phyloP scores from a whole-genome alignment of 2,888 invertebrate species.

The Xiphydria camelus region DNA sequence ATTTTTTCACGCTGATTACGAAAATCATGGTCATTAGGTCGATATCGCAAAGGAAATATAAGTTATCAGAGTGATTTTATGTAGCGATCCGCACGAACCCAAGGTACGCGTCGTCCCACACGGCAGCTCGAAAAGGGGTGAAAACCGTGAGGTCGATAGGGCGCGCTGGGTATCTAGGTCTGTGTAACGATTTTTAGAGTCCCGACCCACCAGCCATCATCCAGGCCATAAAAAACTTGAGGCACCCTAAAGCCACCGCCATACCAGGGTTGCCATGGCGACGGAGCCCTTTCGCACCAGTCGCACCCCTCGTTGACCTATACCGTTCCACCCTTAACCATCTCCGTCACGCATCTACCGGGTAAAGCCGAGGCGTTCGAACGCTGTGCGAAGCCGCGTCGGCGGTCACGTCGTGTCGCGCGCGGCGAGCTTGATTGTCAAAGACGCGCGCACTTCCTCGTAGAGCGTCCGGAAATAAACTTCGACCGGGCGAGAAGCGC shows the following conservation, averaged over 20 bases:
- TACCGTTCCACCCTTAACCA: conserved; percentile 21
- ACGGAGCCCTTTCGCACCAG: conserved; percentile 46
- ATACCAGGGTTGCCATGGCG: conserved; percentile 48
- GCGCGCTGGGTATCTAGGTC: conserved; percentile 43
- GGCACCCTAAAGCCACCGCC: conserved; percentile 43
- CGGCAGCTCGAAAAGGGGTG: conserved; percentile 26
- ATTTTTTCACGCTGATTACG: too few relatives aligned
- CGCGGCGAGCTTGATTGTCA: too few relatives aligned
- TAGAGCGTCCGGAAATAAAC: too few relatives aligned
- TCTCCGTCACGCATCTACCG: conserved; percentile 8
- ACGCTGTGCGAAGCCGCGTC: too few relatives aligned
- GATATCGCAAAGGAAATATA: too few relatives aligned
- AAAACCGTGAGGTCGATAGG: conserved; percentile 14
- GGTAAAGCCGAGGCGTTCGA: neutral
- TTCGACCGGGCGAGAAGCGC: too few relatives aligned
- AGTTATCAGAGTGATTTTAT: too few relatives aligned
- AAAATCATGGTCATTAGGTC: too few relatives aligned
- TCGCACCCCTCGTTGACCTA: conserved; percentile 42
- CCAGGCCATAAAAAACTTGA: conserved; percentile 47
- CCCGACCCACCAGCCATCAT: conserved; percentile 46
- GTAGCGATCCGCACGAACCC: too few relatives aligned
- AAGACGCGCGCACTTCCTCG: too few relatives aligned
- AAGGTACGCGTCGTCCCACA: too few relatives aligned
- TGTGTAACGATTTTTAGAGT: conserved; percentile 53
- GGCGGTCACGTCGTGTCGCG: too few relatives aligned